These are phyloP conservation scores for Miltochrista miniata DNA, from an alignment of 2,888 invertebrate species.

Conservation along the genomic window DNA sequence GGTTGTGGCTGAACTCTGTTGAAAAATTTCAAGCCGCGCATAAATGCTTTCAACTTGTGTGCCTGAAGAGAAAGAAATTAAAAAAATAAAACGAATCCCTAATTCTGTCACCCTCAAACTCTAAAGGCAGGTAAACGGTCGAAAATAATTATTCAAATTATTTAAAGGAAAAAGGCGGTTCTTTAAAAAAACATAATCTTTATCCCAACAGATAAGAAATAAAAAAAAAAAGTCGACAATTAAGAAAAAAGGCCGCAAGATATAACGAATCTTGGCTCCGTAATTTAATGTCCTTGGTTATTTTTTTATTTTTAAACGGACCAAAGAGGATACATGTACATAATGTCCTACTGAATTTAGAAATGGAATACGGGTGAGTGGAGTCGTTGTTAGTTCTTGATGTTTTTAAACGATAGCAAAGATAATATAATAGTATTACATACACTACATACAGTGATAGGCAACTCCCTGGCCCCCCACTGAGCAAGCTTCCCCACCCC, in stretches of 20 bases:
- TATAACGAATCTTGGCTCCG: constrained; percentile 43
- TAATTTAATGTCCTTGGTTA: constrained; percentile 43
- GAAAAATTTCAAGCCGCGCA: no score
- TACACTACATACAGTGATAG: no score
- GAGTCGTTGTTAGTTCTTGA: constrained; percentile 23
- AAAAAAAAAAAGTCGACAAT: constrained; percentile 17
- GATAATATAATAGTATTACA: no score
- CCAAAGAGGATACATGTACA: constrained; percentile 74
- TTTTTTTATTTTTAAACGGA: constrained; percentile 61
- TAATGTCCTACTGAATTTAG: constrained; percentile 75
- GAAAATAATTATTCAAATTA: background rate
- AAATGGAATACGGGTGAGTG: constrained; percentile 51
- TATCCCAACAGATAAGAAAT: constrained; percentile 12
- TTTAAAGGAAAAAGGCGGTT: constrained; percentile 13
- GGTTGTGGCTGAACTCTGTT: no score
- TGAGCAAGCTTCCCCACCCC: no score
- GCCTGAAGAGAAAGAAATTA: no score
- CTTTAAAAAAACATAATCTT: constrained; percentile 22
- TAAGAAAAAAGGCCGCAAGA: constrained; percentile 42
- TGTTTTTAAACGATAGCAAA: constrained; percentile 1
- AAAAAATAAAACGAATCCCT: no score
- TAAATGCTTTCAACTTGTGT: no score
- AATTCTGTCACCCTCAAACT: background rate
- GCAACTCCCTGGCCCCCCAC: no score
- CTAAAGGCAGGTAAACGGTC: background rate